Evolutionary conservation across 1,140 invertebrate species (phyloP), one percentile per base, ranked within the genome.

Genomic region (Drosophila simulans): DNA sequence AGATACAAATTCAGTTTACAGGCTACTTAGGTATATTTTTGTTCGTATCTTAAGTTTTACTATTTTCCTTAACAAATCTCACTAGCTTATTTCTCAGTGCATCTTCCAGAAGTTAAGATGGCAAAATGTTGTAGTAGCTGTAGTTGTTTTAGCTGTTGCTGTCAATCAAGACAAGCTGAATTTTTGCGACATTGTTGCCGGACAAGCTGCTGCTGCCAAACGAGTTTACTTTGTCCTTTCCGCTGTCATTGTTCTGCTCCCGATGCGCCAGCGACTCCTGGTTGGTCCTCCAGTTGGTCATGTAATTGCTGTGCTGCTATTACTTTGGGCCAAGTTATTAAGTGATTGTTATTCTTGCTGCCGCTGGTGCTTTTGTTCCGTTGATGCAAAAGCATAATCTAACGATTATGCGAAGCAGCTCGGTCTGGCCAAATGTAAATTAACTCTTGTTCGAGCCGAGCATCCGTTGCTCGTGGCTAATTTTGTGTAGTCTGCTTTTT

Each of bases 281-380:
- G 48, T 48, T 51, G 68, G 56, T 65, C 40, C 60, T 58, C 31
- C 59, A 45, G 34, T 53, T 77, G 77, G 64, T 66, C 74, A 63
- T 85, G 74, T 86, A 86, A 86, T 86, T 86, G 74, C 79, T 71
- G 83, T 86, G 69, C 79, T 71, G 82, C 54, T 83, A 86, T 57
- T 57, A 80, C 78, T 88, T 82, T 77, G 74, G 56, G 65, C 74
- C 78, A 88, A 82, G 83, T 78, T 86, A 88, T 86, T 88, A 86
- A 86, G 79, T 88, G 83, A 81, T 66, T 81, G 80, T 51, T 77
- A 60, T 48, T 83, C 68, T 53, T 74, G 49, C 25, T 37, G 45
- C 42, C 49, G 48, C 3, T 15, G 22, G 3, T 27, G 25, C 25
- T 27, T 45, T 31, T 59, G 43, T 68, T 37, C 1, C 39, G 51